Percentiles rank a stretch among this genome's conserved stretches.
phyloP scores from a whole-genome alignment of 1,140 invertebrate species.

The Manduca sexta region DNA sequence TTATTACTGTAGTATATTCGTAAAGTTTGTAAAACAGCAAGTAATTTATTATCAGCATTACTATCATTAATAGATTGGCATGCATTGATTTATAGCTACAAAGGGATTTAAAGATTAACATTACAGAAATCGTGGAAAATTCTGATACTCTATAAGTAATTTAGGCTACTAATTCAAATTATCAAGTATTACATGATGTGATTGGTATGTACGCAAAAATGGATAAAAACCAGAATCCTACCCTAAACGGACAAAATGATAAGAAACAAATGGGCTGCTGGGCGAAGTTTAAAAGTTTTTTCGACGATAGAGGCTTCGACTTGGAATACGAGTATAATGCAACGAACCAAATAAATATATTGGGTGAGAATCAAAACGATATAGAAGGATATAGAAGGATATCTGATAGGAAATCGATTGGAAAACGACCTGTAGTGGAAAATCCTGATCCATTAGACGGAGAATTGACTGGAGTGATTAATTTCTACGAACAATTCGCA shows the following conservation, averaged over 20 bases:
- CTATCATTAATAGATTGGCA: too few relatives aligned
- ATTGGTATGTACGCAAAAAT: slow-evolving; percentile 14
- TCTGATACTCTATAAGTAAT: too few relatives aligned
- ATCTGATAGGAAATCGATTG: slow-evolving; percentile 33
- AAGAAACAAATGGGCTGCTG: slow-evolving; percentile 44
- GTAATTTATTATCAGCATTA: too few relatives aligned
- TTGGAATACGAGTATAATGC: slow-evolving; percentile 52
- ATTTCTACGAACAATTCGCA: slow-evolving; percentile 64
- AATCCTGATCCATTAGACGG: slow-evolving; percentile 24
- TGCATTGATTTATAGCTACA: too few relatives aligned
- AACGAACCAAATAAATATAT: slow-evolving; percentile 17
- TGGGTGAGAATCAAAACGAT: slow-evolving; percentile 27
- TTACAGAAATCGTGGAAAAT: too few relatives aligned
- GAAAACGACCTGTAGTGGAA: slow-evolving; percentile 17
- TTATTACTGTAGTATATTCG: too few relatives aligned
- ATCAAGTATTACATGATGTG: slow-evolving; percentile 1
- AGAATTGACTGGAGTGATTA: slow-evolving; percentile 37
- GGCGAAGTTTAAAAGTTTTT: slow-evolving; percentile 55
- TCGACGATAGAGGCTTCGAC: slow-evolving; percentile 63
- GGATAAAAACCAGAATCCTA: slow-evolving; percentile 16
- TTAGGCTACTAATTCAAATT: background rate
- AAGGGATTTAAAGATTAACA: too few relatives aligned
- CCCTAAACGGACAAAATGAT: slow-evolving; percentile 13
- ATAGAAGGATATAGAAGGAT: slow-evolving; percentile 35
- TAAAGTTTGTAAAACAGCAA: too few relatives aligned